Evolutionary conservation across 2,797 vertebrate species (phyloP), one percentile per base, ranked within the genome.

Genomic region (Sciaenops ocellatus): DNA sequence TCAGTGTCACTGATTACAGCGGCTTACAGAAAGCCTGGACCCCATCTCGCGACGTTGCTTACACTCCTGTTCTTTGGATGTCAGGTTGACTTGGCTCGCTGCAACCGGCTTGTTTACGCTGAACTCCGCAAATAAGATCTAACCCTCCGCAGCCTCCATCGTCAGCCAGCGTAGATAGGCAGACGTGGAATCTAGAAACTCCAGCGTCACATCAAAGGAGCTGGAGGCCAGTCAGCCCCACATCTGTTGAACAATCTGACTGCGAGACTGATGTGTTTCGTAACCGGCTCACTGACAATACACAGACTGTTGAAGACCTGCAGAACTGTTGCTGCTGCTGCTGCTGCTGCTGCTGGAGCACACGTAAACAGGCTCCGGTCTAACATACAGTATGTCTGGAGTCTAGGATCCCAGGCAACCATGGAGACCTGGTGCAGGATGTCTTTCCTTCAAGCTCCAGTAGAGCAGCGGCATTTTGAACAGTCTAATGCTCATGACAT

Each of bases 201-300:
- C 83, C 85, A 2, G 79, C 38, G 20, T 85, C 71, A 85, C 89
- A 87, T 92, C 88, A 92, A 88, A 92, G 86, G 24, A 55, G 55
- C 69, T 73, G 86, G 87, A 89, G 89, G 80, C 46, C 80, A 73
- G 83, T 87, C 85, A 73, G 83, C 59, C 78, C 26, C 85, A 85
- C 91, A 92, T 94, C 89, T 90, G 88, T 69, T 65, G 81, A 89
- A 83, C 85, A 87, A 91, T 93, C 90, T 88, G 86, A 86, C 67
- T 69, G 76, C 3, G 41, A 89, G 77, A 76, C 65, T 62, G 79
- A 76, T 83, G 73, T 85, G 86, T 92, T 92, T 89, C 41, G 22
- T 82, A 90, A 90, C 84, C 16, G 28, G 54, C 72, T 80, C 28
- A 0, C 69, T 82, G 89, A 90, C 87, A 90, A 86, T 77, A 80